These are phyloP conservation scores for Drosophila ambigua DNA, from an alignment of 1,140 invertebrate genomes.

Conservation along the genomic window DNA sequence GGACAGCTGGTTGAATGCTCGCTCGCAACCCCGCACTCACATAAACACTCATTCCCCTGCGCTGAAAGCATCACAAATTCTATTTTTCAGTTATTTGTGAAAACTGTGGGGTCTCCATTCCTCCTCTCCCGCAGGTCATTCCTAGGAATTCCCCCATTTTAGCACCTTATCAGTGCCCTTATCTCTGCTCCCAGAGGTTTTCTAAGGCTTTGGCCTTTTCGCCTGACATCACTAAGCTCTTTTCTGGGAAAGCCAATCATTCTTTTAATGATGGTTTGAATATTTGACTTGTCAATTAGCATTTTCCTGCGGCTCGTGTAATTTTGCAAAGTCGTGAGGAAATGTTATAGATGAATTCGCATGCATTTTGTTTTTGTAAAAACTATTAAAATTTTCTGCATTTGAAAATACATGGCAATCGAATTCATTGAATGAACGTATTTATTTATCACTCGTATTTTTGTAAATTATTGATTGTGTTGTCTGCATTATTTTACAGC, in stretches of 20 bases:
- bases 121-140: neutral
- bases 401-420: too few relatives aligned
- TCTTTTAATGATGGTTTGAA: slow-evolving; percentile 35
- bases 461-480: too few relatives aligned
- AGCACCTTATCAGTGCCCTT: slow-evolving; percentile 22
- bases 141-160: slow-evolving; percentile 12
- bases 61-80: slow-evolving; percentile 37
- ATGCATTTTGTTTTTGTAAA: slow-evolving; percentile 5
- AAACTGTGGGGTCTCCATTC: neutral
- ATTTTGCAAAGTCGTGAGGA: slow-evolving; percentile 29
- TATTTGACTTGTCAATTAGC: slow-evolving; percentile 21
- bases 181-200: slow-evolving; percentile 15
- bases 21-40: slow-evolving; percentile 14
- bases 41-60: slow-evolving; percentile 14
- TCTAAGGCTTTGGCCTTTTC: slow-evolving; percentile 29
- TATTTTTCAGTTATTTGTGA: slow-evolving; percentile 47
- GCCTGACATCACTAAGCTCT: slow-evolving; percentile 2
- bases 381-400: too few relatives aligned
- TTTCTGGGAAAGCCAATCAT: slow-evolving; percentile 11
- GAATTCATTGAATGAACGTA: too few relatives aligned
- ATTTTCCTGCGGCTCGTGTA: slow-evolving; percentile 20
- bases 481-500: too few relatives aligned
- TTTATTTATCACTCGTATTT: too few relatives aligned
- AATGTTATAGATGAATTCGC: slow-evolving; percentile 35
- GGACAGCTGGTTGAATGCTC: slow-evolving; percentile 47